phyloP scores from a whole-genome alignment of 2,888 invertebrate genomes.

The Arctia plantaginis region DNA sequence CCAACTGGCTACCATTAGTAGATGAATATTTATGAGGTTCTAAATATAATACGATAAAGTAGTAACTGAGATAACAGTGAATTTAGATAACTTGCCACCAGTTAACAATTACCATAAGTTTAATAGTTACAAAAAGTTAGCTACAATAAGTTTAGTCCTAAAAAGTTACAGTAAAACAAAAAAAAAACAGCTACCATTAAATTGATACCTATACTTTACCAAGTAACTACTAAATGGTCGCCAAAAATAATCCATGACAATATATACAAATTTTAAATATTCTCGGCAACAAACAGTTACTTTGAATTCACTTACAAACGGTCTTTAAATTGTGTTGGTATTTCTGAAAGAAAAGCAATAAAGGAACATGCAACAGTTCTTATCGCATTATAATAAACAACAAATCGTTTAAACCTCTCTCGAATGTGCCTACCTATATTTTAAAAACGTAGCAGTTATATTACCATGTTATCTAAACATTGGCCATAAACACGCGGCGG shows the following conservation, averaged over 20 bases:
- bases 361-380: neutral
- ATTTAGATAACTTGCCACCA: neutral
- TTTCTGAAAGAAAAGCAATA: neutral
- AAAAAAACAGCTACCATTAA: neutral
- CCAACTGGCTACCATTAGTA: too few species aligned
- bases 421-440: too few species aligned
- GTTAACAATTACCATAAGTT: too few species aligned
- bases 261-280: neutral
- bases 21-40: too few species aligned
- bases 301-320: neutral
- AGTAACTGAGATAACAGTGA: neutral
- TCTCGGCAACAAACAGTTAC: neutral
- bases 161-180: neutral
- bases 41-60: too few species aligned
- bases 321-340: neutral
- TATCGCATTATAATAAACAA: slow-evolving; percentile 1
- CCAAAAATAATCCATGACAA: neutral
- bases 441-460: too few species aligned
- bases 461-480: too few species aligned
- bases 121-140: too few species aligned
- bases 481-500: too few species aligned
- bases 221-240: neutral
- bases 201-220: neutral
- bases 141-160: neutral
- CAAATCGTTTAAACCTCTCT: neutral